Conservation (phyloP, 2,113 vertebrate genomes). For the Xiphophorus maculatus region DNA sequence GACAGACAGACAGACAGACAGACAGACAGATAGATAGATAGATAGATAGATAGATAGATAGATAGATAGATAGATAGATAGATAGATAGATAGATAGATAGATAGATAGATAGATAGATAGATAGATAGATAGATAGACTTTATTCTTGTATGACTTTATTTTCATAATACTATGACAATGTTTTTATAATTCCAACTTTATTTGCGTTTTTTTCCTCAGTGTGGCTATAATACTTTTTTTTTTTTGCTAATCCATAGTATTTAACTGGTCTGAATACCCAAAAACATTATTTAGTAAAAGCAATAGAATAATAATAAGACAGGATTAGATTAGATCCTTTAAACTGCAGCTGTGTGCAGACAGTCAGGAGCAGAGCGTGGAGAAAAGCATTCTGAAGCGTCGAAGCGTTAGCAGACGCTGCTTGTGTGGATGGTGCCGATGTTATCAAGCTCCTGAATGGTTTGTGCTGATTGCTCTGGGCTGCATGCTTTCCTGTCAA, state of each 20-base stretch:
- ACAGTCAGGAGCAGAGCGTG: not conserved
- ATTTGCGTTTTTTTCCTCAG: too few relatives aligned
- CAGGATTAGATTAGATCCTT: not conserved
- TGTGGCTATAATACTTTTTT: too few relatives aligned
- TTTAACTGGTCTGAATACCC: not conserved
- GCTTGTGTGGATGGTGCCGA: not conserved
- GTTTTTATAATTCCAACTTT: too few relatives aligned
- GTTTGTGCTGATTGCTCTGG: conserved; percentile 11
- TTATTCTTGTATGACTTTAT: too few relatives aligned
- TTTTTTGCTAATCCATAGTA: not conserved
- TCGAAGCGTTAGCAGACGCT: not conserved
- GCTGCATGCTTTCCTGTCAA: not conserved
- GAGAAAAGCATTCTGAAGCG: not conserved
- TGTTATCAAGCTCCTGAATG: conserved; percentile 6
- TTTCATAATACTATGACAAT: too few relatives aligned
- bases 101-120: too few relatives aligned
- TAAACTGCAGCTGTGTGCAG: not conserved
- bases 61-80: too few relatives aligned
- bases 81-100: too few relatives aligned
- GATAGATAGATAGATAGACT: too few relatives aligned
- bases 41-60: too few relatives aligned
- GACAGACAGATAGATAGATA: too few relatives aligned
- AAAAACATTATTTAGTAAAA: not conserved
- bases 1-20: too few relatives aligned
- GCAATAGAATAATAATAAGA: not conserved